Evolutionary conservation across 2,888 invertebrate species (phyloP), one percentile per base, ranked within the genome.

Genomic region (Prosopocoilus inquinatus): DNA sequence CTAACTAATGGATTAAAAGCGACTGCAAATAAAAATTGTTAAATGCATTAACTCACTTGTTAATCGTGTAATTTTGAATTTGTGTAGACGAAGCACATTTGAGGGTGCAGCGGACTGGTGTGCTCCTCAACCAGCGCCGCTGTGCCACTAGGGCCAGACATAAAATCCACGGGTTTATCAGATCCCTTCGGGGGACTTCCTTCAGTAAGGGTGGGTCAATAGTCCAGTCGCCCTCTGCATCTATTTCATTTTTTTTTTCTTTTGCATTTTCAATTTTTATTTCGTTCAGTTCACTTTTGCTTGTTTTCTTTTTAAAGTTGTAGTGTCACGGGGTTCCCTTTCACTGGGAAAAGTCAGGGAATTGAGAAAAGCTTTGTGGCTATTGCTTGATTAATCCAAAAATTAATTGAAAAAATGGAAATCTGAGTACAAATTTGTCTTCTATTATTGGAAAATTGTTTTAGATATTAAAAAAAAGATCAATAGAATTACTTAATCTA

Each of bases 131-230:
- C 64, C 69, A 71, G 68, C 82, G 86, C 59, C 81, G 83, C 69
- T 85, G 85, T 78, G 84, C 86, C 67, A 82, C 81, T 66, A 80
- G 83, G 53, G 86, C 86, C 67, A 79, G 83, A 70, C 74, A 78
- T 78, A 84, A 84, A 79, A 85, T 86, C 77, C 84, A 85, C 79
- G 80, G 80, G 73, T 85, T 85, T 80, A 80, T 82, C 76, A 82
- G 82, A 73, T 81, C 80, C 71, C 81, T 85, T 59, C 80, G 73
- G 57, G 67, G 70, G 55, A 66, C 66, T 47, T 67, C 69, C 72
- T 77, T 78, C 44, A 67, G 67, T 74, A 79, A 78, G 74, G 72
- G 72, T 72, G 68, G 66, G 71, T 70, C 53, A 58, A 51, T 54
- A 52, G 50, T 55, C 49, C 52, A 52, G 50, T 55, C 49, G 41